phyloP scores from a whole-genome alignment of 2,888 invertebrate species.

The Tridacna gigas region DNA sequence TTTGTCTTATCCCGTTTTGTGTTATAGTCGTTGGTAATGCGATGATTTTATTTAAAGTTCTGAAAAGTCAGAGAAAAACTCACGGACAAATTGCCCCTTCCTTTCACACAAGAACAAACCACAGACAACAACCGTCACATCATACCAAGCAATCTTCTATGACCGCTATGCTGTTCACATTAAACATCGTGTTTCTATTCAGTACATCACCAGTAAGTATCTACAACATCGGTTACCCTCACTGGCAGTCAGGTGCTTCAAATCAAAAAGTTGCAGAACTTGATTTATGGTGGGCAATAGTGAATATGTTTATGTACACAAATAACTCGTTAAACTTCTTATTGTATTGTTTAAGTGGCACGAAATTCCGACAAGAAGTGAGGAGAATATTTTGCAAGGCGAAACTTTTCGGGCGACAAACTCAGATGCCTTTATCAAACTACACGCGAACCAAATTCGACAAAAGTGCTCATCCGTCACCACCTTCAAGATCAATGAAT shows the following conservation, averaged over 20 bases:
- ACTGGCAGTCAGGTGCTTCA: slow-evolving; percentile 50
- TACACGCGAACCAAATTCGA: slow-evolving; percentile 41
- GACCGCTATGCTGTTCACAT: slow-evolving; percentile 72
- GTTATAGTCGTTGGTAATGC: slow-evolving; percentile 74
- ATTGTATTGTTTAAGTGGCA: slow-evolving; percentile 76
- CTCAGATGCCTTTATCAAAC: slow-evolving; percentile 13
- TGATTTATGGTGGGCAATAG: slow-evolving; percentile 69
- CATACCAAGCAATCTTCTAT: slow-evolving; percentile 68
- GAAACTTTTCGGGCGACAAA: background rate
- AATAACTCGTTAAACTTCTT: slow-evolving; percentile 77
- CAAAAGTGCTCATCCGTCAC: background rate
- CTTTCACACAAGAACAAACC: background rate
- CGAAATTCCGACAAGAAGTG: slow-evolving; percentile 73
- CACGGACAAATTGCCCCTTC: slow-evolving; percentile 32
- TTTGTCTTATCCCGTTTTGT: slow-evolving; percentile 74
- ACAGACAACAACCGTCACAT: background rate
- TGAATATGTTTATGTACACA: slow-evolving; percentile 76
- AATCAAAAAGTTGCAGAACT: slow-evolving; percentile 31
- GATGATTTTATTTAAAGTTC: slow-evolving; percentile 71
- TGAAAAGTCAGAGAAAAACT: slow-evolving; percentile 57
- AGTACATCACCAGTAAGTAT: slow-evolving; percentile 74
- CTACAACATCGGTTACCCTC: slow-evolving; percentile 65
- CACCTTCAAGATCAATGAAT: slow-evolving; percentile 4
- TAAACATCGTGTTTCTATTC: slow-evolving; percentile 73
- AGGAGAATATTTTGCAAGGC: slow-evolving; percentile 42